Conservation (phyloP, 1,140 invertebrate species). For the Drusus annulatus region DNA sequence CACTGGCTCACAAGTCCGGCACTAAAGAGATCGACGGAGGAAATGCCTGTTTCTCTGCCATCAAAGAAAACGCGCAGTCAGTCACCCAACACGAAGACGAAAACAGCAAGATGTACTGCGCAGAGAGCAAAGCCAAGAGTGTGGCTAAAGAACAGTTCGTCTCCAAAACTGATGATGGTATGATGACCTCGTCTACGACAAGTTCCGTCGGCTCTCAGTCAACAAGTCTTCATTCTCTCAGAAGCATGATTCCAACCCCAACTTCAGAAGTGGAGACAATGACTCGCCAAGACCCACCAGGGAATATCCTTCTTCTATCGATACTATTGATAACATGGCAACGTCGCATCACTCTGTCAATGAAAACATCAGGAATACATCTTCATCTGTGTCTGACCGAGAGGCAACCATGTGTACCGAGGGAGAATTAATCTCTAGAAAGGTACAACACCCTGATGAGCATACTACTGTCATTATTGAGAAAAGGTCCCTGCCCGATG, state of each 20-base stretch:
- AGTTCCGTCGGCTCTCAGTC: conserved; percentile 66
- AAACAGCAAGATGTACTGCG: conserved; percentile 74
- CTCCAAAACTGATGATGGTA: conserved; percentile 70
- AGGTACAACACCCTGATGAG: conserved; percentile 74
- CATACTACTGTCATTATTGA: conserved; percentile 77
- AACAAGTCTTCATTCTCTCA: conserved; percentile 59
- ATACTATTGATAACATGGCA: conserved; percentile 29
- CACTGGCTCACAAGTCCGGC: conserved; percentile 69
- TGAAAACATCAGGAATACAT: conserved; percentile 59
- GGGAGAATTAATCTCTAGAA: conserved; percentile 70
- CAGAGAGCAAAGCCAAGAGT: conserved; percentile 72
- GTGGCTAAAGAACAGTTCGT: conserved; percentile 75
- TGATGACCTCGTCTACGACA: conserved; percentile 66
- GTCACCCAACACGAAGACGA: conserved; percentile 76
- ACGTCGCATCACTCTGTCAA: conserved; percentile 55
- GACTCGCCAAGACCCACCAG: neutral
- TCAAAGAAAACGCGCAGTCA: conserved; percentile 72
- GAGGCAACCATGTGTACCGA: conserved; percentile 61
- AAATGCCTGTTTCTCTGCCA: conserved; percentile 73
- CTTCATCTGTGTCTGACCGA: conserved; percentile 51
- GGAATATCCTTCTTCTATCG: neutral
- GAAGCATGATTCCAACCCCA: conserved; percentile 44
- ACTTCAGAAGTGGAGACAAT: conserved; percentile 21
- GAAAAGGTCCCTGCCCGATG: conserved; percentile 76
- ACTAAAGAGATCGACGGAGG: conserved; percentile 75